Percentiles rank a stretch among this genome's conserved stretches.
These are phyloP conservation scores for Morinoia aosen DNA, from an alignment of 2,888 invertebrate species.

Conservation along the genomic window DNA sequence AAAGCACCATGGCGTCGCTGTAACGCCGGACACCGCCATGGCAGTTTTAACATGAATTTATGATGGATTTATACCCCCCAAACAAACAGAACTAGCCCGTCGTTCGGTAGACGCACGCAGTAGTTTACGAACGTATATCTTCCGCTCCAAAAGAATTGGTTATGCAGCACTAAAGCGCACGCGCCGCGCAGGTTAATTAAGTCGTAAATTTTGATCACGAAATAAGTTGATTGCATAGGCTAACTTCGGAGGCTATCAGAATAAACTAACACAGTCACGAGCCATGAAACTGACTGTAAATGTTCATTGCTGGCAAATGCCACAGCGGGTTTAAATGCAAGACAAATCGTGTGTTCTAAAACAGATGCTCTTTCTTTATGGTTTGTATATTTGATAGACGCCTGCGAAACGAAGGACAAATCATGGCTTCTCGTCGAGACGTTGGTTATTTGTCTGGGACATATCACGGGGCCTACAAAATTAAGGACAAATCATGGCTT, in stretches of 20 bases:
- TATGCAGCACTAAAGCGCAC: background rate
- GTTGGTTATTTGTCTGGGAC: background rate
- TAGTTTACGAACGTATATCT: background rate
- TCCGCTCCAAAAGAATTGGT: background rate
- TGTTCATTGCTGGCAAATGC: background rate
- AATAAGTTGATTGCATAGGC: background rate
- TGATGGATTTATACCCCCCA: background rate
- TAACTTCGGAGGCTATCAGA: background rate
- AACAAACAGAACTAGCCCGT: background rate
- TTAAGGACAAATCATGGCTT: background rate
- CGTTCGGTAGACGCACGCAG: background rate
- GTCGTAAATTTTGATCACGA: background rate
- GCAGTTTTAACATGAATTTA: background rate
- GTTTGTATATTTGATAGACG: background rate
- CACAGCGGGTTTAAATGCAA: background rate
- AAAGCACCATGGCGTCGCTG: too few species aligned
- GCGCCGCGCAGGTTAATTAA: background rate
- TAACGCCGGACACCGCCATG: too few species aligned
- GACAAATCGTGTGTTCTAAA: background rate
- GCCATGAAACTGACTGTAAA: background rate
- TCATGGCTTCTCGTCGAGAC: background rate
- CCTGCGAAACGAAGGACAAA: background rate
- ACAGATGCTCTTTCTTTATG: background rate
- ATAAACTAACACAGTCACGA: background rate
- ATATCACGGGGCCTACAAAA: background rate